Evolutionary conservation across 2,888 invertebrate species (phyloP), one percentile per base, ranked within the genome.

Genomic region (Esperia sulphurella): DNA sequence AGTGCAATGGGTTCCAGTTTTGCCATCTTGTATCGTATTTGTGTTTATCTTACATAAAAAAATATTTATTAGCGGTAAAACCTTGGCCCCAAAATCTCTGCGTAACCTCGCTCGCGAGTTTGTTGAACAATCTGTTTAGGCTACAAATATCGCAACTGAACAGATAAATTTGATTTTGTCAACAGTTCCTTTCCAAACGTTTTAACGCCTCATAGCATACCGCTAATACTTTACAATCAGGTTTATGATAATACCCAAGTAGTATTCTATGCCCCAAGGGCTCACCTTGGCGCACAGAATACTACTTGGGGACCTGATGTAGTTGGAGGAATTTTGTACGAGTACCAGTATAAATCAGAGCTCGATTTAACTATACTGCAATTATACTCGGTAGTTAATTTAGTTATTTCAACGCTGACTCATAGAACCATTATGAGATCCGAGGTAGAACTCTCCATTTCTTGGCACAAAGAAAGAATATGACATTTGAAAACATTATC

Each of bases 21-120:
- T 70, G 68, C 66, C 62, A 74, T 68, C 65, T 70, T 67, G 65
- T 52, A 61, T 72, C 64, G 59, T 60, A 65, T 72, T 65, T 63
- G 65, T 73, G 67, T 75, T 74, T 78, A 77, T 78, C 73, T 73
- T 67, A 68, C 68, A 73, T 73, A 78, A 75, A 39, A 75, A 78
- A 3, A 76, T 76, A 77, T 79, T 75, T 83, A 79, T 83, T 81
- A 83, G 79, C 75, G 69, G 65, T 65, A 60, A 72, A 75, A 69
- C 88, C 88, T 87, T 87, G 88, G 85, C 87, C 86, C 71, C 80
- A 86, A 86, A 84, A 76, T 72, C 71, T 68, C 63, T 47, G 61
- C 59, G 64, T 77, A 80, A 75, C 86, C 84, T 85, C 82, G 82
- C 50, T 85, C 83, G 82, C 50, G 63, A 65, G 66, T 58, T 63